A percentile compares a stretch with the other conserved stretches of the same genome.
phyloP scores from a whole-genome alignment of 2,888 invertebrate species.

The Pristionchus entomophagus region DNA sequence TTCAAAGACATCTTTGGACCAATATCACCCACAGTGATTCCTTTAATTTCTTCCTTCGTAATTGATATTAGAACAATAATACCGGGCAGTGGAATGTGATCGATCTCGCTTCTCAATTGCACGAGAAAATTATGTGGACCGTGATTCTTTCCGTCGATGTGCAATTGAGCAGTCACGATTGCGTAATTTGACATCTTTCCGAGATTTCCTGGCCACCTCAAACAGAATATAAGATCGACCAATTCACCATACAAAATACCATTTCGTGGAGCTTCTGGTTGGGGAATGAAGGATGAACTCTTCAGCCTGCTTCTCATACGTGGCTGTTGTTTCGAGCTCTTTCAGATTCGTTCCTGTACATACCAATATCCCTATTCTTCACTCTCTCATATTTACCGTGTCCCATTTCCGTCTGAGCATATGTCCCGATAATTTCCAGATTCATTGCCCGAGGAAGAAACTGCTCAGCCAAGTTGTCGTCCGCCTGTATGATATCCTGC shows the following conservation, averaged over 20 bases:
- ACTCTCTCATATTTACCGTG: conserved; percentile 78
- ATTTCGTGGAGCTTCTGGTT: conserved; percentile 84
- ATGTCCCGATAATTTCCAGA: conserved; percentile 89
- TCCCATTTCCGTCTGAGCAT: conserved; percentile 95
- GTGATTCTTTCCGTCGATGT: conserved; percentile 87
- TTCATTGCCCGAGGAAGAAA: conserved; percentile 82
- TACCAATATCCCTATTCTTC: too few relatives aligned
- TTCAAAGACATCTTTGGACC: conserved; percentile 94
- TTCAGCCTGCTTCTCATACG: conserved; percentile 86
- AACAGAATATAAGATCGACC: neutral
- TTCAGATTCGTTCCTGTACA: conserved; percentile 87
- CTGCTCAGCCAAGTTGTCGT: neutral
- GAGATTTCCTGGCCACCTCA: conserved; percentile 93
- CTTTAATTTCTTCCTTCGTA: conserved; percentile 73
- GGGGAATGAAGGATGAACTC: conserved; percentile 92
- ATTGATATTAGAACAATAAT: neutral
- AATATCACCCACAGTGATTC: conserved; percentile 92
- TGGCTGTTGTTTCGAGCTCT: conserved; percentile 92
- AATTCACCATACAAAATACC: conserved; percentile 44
- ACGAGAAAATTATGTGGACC: conserved; percentile 95
- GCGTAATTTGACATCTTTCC: conserved; percentile 95
- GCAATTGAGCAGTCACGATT: conserved; percentile 91
- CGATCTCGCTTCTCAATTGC: conserved; percentile 89
- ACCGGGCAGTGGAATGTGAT: conserved; percentile 84
- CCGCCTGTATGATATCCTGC: neutral